A percentile compares a stretch with the other conserved stretches of the same genome.
These are phyloP conservation scores for Thera britannica DNA, from an alignment of 2,888 invertebrate species.

Conservation along the genomic window DNA sequence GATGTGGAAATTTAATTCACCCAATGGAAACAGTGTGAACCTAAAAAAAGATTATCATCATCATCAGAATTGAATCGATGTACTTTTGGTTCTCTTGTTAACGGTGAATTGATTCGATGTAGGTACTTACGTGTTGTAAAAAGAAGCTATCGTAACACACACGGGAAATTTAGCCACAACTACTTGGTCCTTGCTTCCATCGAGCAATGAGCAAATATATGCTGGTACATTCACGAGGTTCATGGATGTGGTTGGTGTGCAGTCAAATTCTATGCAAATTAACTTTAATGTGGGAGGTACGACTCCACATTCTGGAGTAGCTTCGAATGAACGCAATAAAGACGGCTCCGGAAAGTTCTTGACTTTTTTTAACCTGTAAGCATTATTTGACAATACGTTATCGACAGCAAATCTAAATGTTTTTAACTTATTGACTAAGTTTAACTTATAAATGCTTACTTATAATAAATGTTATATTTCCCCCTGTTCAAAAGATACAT, in stretches of 20 bases:
- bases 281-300: conserved; percentile 62
- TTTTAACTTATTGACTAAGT: background rate
- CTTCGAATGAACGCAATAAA: conserved; percentile 68
- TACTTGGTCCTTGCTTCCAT: conserved; percentile 73
- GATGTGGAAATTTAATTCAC: conserved; percentile 85
- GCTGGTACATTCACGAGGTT: conserved; percentile 72
- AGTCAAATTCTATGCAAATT: conserved; percentile 66
- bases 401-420: background rate
- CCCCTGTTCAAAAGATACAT: conserved; percentile 85
- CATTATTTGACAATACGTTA: background rate
- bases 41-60: conserved; percentile 55
- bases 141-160: conserved; percentile 73
- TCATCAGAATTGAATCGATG: background rate
- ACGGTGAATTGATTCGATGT: background rate
- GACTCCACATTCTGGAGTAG: conserved; percentile 64
- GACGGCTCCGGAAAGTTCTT: conserved; percentile 76
- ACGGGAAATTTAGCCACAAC: conserved; percentile 79
- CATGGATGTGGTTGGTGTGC: conserved; percentile 73
- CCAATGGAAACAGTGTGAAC: conserved; percentile 84
- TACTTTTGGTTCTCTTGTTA: background rate
- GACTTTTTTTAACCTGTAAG: conserved; percentile 71
- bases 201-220: conserved; percentile 73
- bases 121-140: conserved; percentile 75
- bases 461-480: conserved; percentile 82
- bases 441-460: conserved; percentile 59